Percentiles rank a stretch among this genome's conserved stretches.
Conservation (phyloP, 2,113 vertebrate genomes). For the Tetrax tetrax region DNA sequence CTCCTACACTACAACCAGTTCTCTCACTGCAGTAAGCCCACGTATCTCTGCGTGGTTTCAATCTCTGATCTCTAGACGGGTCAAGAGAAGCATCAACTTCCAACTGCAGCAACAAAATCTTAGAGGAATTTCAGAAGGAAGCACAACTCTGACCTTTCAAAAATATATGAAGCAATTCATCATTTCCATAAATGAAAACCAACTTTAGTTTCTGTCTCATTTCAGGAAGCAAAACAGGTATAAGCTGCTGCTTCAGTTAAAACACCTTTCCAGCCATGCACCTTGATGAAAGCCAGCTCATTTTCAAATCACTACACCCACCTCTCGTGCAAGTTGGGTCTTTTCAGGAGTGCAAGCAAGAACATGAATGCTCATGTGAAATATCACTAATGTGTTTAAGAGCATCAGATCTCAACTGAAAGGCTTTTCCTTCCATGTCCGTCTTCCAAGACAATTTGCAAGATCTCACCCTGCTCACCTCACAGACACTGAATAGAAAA, state of each 20-base stretch:
- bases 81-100: background rate
- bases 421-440: background rate
- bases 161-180: background rate
- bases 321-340: background rate
- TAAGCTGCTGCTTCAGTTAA: background rate
- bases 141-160: background rate
- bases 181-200: background rate
- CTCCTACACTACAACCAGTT: background rate
- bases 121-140: background rate
- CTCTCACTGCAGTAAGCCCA: background rate
- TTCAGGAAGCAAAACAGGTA: background rate
- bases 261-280: no score
- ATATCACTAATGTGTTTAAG: background rate
- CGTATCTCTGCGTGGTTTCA: background rate
- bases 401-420: background rate
- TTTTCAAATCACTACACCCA: background rate
- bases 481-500: no score
- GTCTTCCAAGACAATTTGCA: background rate
- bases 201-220: background rate
- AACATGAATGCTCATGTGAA: rapidly evolving
- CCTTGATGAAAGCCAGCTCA: background rate
- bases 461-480: background rate
- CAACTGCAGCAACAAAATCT: background rate
- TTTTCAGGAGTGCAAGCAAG: background rate
- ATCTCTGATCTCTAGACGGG: background rate